Percentiles rank a stretch among this genome's conserved stretches.
phyloP scores from a whole-genome alignment of 2,888 invertebrate genomes.

The Mylabris sibirica region DNA sequence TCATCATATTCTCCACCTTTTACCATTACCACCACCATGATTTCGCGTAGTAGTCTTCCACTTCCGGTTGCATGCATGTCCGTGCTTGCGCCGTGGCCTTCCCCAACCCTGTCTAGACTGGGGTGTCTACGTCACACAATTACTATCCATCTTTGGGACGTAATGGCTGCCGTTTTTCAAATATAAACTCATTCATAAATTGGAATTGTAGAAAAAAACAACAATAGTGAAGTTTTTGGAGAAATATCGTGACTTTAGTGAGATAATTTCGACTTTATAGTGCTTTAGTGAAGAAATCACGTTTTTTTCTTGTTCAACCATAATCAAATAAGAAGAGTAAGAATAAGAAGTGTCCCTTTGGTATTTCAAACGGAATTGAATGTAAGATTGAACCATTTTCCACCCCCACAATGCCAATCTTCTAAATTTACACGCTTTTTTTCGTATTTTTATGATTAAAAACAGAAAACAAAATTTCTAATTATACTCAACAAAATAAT shows the following conservation, averaged over 20 bases:
- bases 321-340: neutral
- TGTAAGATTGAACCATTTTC: neutral
- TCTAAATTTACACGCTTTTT: no score
- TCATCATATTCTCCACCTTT: neutral
- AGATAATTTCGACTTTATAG: neutral
- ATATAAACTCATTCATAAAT: slow-evolving; percentile 29
- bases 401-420: neutral
- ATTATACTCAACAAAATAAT: neutral
- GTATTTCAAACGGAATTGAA: neutral
- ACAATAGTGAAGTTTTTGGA: neutral
- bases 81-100: slow-evolving; percentile 50
- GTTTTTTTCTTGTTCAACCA: neutral
- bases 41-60: slow-evolving; percentile 36
- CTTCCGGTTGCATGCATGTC: slow-evolving; percentile 52
- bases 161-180: slow-evolving; percentile 30
- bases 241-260: neutral
- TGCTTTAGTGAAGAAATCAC: neutral
- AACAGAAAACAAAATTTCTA: neutral
- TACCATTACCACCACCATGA: slow-evolving; percentile 16
- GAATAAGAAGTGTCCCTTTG: neutral
- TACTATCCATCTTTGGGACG: slow-evolving; percentile 35
- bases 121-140: slow-evolving; percentile 47
- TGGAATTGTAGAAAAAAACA: neutral
- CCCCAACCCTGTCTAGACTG: slow-evolving; percentile 49
- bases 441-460: no score